phyloP scores from a whole-genome alignment of 2,888 invertebrate species.

The Muscina levida region DNA sequence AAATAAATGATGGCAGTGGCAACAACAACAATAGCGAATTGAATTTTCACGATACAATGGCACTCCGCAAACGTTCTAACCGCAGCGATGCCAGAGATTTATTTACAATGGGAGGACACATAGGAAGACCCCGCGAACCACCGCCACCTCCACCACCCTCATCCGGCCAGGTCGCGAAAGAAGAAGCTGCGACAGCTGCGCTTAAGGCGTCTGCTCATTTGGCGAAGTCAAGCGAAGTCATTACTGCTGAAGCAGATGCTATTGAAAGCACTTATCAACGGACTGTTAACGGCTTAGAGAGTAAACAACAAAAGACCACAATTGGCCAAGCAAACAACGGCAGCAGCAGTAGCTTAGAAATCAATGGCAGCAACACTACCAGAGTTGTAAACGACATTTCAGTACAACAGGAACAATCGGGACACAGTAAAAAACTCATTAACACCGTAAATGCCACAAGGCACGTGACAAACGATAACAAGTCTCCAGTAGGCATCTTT shows the following conservation, averaged over 20 bases:
- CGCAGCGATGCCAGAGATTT: constrained; percentile 84
- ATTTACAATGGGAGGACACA: constrained; percentile 78
- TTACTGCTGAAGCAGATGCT: constrained; percentile 53
- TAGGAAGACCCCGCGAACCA: constrained; percentile 79
- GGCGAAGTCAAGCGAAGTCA: constrained; percentile 37
- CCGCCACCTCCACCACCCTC: constrained; percentile 81
- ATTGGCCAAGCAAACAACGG: constrained; percentile 56
- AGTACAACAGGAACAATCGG: constrained; percentile 59
- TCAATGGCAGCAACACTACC: constrained; percentile 59
- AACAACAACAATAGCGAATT: constrained; percentile 78
- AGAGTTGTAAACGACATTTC: constrained; percentile 30
- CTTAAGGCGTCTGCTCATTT: constrained; percentile 41
- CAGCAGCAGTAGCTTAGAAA: constrained; percentile 60
- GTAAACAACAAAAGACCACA: constrained; percentile 55
- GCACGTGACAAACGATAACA: constrained; percentile 32
- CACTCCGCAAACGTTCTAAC: constrained; percentile 85
- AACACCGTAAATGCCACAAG: constrained; percentile 39
- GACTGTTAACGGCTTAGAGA: constrained; percentile 71
- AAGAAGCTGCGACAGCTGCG: constrained; percentile 11
- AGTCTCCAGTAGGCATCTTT: constrained; percentile 13
- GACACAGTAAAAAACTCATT: constrained; percentile 54
- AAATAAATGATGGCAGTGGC: constrained; percentile 39
- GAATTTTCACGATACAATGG: constrained; percentile 88
- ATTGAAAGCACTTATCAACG: constrained; percentile 55
- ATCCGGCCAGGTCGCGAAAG: constrained; percentile 66